Base-by-base conservation (phyloP, 1,140 invertebrate species). In the Rhynchophorus ferrugineus region DNA sequence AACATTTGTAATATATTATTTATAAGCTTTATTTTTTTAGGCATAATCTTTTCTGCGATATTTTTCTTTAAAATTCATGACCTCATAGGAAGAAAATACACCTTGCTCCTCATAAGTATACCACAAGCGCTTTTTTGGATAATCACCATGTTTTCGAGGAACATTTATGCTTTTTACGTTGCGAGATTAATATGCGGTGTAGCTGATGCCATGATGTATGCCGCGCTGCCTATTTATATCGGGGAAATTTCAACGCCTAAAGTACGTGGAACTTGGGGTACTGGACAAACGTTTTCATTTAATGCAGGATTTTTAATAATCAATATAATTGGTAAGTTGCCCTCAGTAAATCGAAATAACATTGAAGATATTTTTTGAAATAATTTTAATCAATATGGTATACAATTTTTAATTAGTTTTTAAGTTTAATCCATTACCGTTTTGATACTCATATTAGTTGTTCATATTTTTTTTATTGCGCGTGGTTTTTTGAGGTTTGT, bases 221-320 rank as follows among this genome's bases (percentile, higher is more conserved):
- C 54, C 3, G 41, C 54, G 5, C 36, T 62, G 13, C 77, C 79
- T 0, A 74, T 82, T 62, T 82, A 78, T 60, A 68, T 83, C 20
- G 74, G 77, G 50, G 79, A 83, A 71, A 73, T 85, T 29, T 72
- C 83, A 21, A 75, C 81, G 46, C 67, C 78, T 57, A 73, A 78
- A 47, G 76, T 85, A 1, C 69, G 85, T 9, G 85, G 86, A 61
- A 44, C 39, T n/a, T 62, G 58, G 57, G 62, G 62, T 36, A 60
- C 77, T 1, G 73, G 13, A 72, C 75, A 57, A 75, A 69, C 64
- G 3, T 50, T 68, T 6, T 71, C 74, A n/a, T 60, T 71, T 8
- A 71, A 71, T 33, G 67, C 80, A 34, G 74, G 72, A 5, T 74
- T 78, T 39, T 33, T 66, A 9, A 19, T 51, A 8, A 65, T 73